phyloP scores from a whole-genome alignment of 2,888 invertebrate genomes.

The Parascotia fuliginaria region DNA sequence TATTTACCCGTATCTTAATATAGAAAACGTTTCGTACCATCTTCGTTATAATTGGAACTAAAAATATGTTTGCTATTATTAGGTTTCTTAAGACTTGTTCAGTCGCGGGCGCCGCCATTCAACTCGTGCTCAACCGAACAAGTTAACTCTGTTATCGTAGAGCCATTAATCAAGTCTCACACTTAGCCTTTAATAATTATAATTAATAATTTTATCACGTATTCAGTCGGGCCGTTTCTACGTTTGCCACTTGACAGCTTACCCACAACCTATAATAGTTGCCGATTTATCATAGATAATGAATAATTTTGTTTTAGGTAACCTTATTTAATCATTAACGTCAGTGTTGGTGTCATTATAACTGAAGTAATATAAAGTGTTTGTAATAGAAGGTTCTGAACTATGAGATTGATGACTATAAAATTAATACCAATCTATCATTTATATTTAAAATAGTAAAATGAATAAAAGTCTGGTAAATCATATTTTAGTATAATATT shows the following conservation, averaged over 20 bases:
- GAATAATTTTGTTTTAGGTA: slow-evolving; percentile 36
- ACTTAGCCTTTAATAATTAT: slow-evolving; percentile 73
- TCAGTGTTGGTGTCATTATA: slow-evolving; percentile 17
- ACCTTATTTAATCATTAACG: slow-evolving; percentile 38
- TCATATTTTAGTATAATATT: too few species aligned
- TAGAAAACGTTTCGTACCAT: slow-evolving; percentile 31
- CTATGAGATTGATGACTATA: too few species aligned
- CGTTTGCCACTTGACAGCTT: slow-evolving; percentile 40
- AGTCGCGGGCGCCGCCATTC: slow-evolving; percentile 43
- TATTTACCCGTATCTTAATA: slow-evolving; percentile 16
- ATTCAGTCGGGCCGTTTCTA: slow-evolving; percentile 47
- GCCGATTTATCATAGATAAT: slow-evolving; percentile 50
- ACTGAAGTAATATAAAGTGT: slow-evolving; percentile 4
- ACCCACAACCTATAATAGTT: slow-evolving; percentile 38
- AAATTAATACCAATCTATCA: too few species aligned
- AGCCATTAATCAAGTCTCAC: slow-evolving; percentile 74
- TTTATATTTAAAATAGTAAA: too few species aligned
- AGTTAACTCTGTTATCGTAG: slow-evolving; percentile 59
- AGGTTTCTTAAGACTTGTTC: slow-evolving; percentile 30
- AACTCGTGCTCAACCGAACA: slow-evolving; percentile 43
- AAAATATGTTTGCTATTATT: slow-evolving; percentile 37
- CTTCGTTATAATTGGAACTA: slow-evolving; percentile 40
- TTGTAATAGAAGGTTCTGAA: background rate
- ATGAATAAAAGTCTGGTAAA: too few species aligned
- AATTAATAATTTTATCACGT: slow-evolving; percentile 82